Conservation (phyloP, 2,113 vertebrate genomes). For the Bufo gargarizans region DNA sequence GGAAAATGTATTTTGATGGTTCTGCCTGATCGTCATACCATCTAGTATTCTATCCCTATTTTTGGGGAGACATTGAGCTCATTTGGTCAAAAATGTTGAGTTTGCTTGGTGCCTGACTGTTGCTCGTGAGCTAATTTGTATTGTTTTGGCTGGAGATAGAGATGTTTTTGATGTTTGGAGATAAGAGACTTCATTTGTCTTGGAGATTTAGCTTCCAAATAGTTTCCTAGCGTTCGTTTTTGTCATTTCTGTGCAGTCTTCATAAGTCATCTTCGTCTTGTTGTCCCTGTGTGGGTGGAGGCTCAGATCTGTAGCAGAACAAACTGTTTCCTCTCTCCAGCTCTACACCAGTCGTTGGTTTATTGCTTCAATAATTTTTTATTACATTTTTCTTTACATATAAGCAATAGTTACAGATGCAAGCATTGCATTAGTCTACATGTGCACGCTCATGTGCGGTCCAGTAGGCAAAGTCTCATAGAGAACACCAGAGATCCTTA, state of each 20-base stretch:
- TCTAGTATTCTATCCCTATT: background rate
- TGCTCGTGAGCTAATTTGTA: background rate
- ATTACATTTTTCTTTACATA: background rate
- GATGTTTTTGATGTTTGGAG: background rate
- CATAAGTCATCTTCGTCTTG: background rate
- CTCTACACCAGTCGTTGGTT: background rate
- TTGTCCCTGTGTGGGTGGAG: constrained; percentile 11
- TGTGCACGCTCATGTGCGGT: background rate
- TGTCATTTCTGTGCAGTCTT: background rate
- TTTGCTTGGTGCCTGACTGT: background rate
- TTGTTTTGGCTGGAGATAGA: background rate
- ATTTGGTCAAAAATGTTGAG: background rate
- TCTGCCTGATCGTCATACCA: background rate
- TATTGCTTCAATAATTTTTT: background rate
- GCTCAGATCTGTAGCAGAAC: constrained; percentile 7
- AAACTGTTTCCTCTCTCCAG: background rate
- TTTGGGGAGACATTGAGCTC: no score
- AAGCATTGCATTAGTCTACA: background rate
- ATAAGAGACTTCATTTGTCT: background rate
- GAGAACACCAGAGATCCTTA: background rate
- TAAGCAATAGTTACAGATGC: background rate
- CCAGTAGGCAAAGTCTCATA: background rate
- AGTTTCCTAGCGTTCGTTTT: background rate
- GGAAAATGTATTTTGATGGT: background rate
- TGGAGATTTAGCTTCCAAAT: background rate